Conservation (phyloP, 2,113 vertebrate species). For the Centrocercus urophasianus region DNA sequence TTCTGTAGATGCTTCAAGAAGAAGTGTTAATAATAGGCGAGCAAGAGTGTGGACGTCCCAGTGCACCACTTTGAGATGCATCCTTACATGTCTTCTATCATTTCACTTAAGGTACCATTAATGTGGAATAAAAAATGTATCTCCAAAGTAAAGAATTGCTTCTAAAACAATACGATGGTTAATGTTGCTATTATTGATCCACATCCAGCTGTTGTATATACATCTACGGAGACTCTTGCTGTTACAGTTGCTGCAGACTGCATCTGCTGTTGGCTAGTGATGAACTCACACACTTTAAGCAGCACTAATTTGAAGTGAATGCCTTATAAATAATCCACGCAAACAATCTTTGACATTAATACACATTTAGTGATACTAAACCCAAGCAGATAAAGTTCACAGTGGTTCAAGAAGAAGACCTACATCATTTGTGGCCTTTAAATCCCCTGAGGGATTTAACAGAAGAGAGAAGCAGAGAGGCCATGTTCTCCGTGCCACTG, state of each 20-base stretch:
- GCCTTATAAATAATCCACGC: conserved; percentile 75
- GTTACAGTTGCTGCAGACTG: conserved; percentile 40
- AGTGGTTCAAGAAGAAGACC: conserved; percentile 55
- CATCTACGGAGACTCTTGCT: neutral
- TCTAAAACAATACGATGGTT: conserved; percentile 43
- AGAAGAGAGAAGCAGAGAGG: neutral
- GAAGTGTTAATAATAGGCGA: neutral
- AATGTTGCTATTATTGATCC: conserved; percentile 58
- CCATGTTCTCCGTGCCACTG: neutral
- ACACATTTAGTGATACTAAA: conserved; percentile 70
- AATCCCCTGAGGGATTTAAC: neutral
- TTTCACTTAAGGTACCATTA: conserved; percentile 52
- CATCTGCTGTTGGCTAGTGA: conserved; percentile 59
- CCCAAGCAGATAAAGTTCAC: conserved; percentile 42
- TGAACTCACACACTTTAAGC: conserved; percentile 58
- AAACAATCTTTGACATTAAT: conserved; percentile 62
- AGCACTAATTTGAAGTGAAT: conserved; percentile 72
- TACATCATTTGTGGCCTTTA: conserved; percentile 41
- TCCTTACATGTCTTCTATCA: conserved; percentile 43
- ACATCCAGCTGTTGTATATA: conserved; percentile 39
- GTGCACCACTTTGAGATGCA: conserved; percentile 12
- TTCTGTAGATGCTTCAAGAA: neutral
- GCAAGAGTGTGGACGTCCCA: neutral
- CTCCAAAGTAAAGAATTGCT: conserved; percentile 47
- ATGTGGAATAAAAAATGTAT: conserved; percentile 57